Conservation (phyloP, 2,113 vertebrate species). For the Corythornis cristatus region DNA sequence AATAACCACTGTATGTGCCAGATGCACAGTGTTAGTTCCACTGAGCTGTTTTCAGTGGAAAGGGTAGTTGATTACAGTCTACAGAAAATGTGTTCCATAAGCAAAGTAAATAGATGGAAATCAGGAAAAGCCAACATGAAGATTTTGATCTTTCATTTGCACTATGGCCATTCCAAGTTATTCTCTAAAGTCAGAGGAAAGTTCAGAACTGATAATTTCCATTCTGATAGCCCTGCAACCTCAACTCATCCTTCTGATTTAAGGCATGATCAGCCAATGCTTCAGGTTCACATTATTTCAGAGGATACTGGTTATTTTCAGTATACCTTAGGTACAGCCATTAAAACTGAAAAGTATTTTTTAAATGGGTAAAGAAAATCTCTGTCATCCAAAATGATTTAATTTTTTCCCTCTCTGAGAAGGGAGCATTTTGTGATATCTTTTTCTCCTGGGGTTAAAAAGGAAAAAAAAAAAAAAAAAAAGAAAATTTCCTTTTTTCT, state of each 20-base stretch:
- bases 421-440: background rate
- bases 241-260: background rate
- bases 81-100: conserved; percentile 9
- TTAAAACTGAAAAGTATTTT: background rate
- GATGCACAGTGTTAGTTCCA: conserved; percentile 25
- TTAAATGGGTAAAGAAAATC: background rate
- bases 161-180: conserved; percentile 35
- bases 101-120: conserved; percentile 44
- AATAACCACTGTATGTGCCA: background rate
- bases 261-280: background rate
- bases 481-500: background rate
- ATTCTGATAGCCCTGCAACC: conserved; percentile 2
- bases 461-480: background rate
- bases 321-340: background rate
- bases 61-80: conserved; percentile 26
- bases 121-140: background rate
- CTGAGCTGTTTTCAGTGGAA: conserved; percentile 39
- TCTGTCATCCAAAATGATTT: background rate
- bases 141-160: conserved; percentile 67
- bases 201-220: conserved; percentile 8
- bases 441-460: background rate
- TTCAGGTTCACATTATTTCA: background rate
- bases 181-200: conserved; percentile 39
- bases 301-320: background rate
- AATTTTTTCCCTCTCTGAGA: background rate